phyloP scores from a whole-genome alignment of 2,888 invertebrate genomes.

The Latrodectus elegans region DNA sequence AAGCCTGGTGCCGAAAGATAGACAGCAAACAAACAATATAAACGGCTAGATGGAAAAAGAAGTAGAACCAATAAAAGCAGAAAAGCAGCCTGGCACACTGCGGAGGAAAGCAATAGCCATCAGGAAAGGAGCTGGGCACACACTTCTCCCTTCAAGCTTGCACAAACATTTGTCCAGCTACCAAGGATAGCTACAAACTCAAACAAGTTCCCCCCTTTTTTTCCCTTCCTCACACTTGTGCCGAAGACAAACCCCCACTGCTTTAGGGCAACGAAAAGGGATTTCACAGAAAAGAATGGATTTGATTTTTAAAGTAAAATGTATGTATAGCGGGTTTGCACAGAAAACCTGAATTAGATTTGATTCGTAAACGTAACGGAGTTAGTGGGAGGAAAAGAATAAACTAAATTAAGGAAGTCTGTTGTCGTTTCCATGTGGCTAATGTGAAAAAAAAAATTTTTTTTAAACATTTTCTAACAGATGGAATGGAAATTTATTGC shows the following conservation, averaged over 20 bases:
- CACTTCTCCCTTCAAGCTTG: slow-evolving; percentile 47
- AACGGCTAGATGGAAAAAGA: slow-evolving; percentile 32
- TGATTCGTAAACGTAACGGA: neutral
- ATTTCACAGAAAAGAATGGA: slow-evolving; percentile 4
- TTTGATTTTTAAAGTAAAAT: slow-evolving; percentile 3
- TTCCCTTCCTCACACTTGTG: slow-evolving; percentile 49
- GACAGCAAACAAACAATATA: slow-evolving; percentile 66
- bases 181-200: slow-evolving; percentile 63
- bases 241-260: neutral
- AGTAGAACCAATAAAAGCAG: slow-evolving; percentile 53
- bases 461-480: no score
- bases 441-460: no score
- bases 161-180: slow-evolving; percentile 63
- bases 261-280: neutral
- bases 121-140: slow-evolving; percentile 50
- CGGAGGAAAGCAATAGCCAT: slow-evolving; percentile 63
- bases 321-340: neutral
- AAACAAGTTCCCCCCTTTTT: slow-evolving; percentile 49
- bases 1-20: slow-evolving; percentile 56
- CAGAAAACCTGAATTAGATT: neutral
- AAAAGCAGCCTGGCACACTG: neutral
- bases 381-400: no score
- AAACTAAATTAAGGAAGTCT: no score
- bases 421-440: no score
- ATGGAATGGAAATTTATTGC: no score